Conservation (phyloP, 2,797 vertebrate species). For the Poecilia picta region DNA sequence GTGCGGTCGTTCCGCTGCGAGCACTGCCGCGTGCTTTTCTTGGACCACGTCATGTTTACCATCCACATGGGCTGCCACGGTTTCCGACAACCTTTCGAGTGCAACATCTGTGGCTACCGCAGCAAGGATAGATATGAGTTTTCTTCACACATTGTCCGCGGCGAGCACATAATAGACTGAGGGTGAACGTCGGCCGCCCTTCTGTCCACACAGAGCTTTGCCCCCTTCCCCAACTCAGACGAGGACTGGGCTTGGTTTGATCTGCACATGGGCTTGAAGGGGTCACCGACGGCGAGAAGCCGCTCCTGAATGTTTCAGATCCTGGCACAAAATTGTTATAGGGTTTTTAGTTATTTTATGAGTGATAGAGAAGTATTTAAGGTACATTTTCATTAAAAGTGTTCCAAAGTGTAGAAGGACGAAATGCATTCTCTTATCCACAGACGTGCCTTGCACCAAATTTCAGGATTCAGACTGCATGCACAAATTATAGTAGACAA, state of each 20-base stretch:
- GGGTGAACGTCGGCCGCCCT: constrained; percentile 32
- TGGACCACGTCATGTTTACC: constrained; percentile 99
- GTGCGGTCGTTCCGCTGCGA: constrained; percentile 93
- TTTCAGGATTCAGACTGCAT: constrained; percentile 56
- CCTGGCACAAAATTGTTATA: constrained; percentile 6
- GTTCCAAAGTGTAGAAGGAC: constrained; percentile 54
- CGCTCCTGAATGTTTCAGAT: constrained; percentile 35
- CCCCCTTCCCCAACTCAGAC: constrained; percentile 48
- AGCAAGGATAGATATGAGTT: constrained; percentile 99
- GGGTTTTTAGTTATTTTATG: constrained; percentile 42
- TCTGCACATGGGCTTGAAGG: constrained; percentile 71
- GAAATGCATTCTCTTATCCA: constrained; percentile 72
- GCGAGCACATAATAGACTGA: constrained; percentile 91
- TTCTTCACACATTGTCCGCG: constrained; percentile 96
- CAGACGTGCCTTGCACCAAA: constrained; percentile 82
- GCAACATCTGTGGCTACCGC: constrained; percentile 97
- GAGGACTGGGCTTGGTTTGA: constrained; percentile 78
- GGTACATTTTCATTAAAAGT: constrained; percentile 68
- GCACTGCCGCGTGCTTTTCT: constrained; percentile 96
- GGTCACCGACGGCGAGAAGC: constrained; percentile 26
- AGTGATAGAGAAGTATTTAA: constrained; percentile 54
- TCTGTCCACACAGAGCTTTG: constrained; percentile 38
- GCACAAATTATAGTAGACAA: constrained; percentile 58
- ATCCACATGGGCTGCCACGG: constrained; percentile 99
- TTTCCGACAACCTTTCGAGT: constrained; percentile 97